These are phyloP conservation scores for Riparia riparia DNA, from an alignment of 2,113 vertebrate species.

Conservation along the genomic window DNA sequence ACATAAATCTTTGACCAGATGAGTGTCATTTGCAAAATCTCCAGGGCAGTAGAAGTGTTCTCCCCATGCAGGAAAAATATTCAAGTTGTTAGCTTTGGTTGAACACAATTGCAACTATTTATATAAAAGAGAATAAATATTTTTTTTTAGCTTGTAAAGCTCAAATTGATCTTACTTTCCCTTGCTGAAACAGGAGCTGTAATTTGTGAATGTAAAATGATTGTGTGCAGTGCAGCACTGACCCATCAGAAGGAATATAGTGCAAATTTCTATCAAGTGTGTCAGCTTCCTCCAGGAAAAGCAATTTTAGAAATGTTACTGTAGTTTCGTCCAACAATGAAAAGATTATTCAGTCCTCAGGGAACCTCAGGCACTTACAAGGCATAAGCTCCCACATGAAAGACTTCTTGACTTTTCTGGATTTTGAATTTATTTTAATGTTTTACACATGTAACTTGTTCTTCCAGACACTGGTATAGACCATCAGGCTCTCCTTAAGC, in stretches of 20 bases:
- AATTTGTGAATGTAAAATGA: not conserved
- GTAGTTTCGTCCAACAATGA: not conserved
- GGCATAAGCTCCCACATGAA: not conserved
- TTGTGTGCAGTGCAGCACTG: not conserved
- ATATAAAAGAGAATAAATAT: not conserved
- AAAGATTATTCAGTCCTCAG: not conserved
- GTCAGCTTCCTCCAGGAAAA: not conserved
- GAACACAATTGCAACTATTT: not conserved
- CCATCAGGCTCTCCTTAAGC: slow-evolving; percentile 92
- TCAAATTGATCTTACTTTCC: not conserved
- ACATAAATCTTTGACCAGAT: not conserved
- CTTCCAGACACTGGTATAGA: slow-evolving; percentile 84
- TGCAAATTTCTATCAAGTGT: not conserved
- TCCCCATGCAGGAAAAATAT: not conserved
- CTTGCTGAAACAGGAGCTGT: not conserved
- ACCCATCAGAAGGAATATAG: not conserved
- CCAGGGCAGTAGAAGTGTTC: not conserved
- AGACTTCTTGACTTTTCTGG: not conserved
- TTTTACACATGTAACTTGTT: not conserved
- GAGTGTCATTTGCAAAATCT: not conserved
- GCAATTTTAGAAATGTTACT: not conserved
- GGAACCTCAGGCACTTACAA: not conserved
- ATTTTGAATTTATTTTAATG: not conserved
- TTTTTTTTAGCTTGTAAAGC: not conserved
- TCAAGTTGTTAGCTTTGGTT: not conserved